These are phyloP conservation scores for Danio aesculapii DNA, from an alignment of 2,797 vertebrate genomes.

Conservation along the genomic window DNA sequence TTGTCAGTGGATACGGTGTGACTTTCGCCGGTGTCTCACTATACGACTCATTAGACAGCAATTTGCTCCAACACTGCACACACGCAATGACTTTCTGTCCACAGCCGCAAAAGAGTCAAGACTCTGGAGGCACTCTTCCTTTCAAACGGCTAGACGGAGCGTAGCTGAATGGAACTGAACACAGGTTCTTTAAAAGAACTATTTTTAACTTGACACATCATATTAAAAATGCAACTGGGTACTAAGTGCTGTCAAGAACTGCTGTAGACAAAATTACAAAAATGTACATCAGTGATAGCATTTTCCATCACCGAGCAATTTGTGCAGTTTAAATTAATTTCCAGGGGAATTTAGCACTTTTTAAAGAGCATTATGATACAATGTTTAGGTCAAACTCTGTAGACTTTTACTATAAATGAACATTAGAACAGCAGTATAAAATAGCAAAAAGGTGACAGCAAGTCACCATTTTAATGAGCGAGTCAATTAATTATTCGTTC, in stretches of 20 bases:
- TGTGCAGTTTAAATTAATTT: background rate
- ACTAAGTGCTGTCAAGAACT: background rate
- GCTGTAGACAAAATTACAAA: background rate
- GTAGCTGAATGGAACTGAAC: background rate
- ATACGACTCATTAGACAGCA: conserved; percentile 4
- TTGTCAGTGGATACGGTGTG: conserved; percentile 5
- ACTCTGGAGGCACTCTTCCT: background rate
- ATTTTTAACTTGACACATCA: background rate
- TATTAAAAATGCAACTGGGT: background rate
- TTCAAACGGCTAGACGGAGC: conserved; percentile 7
- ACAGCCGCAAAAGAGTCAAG: background rate
- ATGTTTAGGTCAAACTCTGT: background rate
- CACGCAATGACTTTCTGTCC: background rate
- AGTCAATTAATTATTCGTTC: background rate
- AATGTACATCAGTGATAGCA: background rate
- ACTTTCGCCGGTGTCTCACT: background rate
- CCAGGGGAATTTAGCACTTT: background rate
- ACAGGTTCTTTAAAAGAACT: background rate
- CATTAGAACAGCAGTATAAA: background rate
- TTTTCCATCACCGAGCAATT: background rate
- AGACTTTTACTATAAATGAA: no score
- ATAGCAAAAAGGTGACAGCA: background rate
- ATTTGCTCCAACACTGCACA: conserved; percentile 10
- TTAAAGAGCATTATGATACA: background rate
- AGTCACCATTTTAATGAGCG: background rate